Conservation (phyloP, 2,797 vertebrate species). For the Tokudaia tokunoshimensis region DNA sequence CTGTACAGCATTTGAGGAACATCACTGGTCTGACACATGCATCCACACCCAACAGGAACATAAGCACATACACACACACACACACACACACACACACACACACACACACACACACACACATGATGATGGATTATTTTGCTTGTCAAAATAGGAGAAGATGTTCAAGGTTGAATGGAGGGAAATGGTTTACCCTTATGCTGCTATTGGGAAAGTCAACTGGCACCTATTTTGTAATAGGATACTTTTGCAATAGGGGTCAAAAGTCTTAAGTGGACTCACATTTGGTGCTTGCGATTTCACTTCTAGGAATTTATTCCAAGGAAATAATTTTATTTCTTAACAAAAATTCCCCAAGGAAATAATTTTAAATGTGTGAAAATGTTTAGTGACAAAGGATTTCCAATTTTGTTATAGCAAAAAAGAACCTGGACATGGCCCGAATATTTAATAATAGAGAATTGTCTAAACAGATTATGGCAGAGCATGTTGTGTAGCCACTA, state of each 20-base stretch:
- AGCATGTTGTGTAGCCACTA: neutral
- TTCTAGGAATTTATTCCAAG: conserved; percentile 68
- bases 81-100: neutral
- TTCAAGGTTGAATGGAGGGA: neutral
- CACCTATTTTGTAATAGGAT: conserved; percentile 24
- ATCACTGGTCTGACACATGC: neutral
- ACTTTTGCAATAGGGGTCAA: conserved; percentile 51
- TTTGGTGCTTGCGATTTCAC: conserved; percentile 24
- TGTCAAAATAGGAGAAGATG: neutral
- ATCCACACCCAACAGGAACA: neutral
- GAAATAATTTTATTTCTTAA: conserved; percentile 14
- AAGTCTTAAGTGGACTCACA: neutral
- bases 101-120: neutral
- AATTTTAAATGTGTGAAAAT: conserved; percentile 56
- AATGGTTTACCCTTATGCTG: neutral
- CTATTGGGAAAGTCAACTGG: conserved; percentile 13
- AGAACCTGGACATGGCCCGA: conserved; percentile 4
- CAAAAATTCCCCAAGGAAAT: conserved; percentile 49
- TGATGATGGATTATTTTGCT: conserved; percentile 19
- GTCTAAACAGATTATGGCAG: conserved; percentile 32
- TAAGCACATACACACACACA: too few species aligned
- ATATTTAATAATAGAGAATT: conserved; percentile 13
- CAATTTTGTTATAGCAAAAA: conserved; percentile 46
- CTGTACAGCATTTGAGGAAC: neutral
- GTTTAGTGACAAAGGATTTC: conserved; percentile 46